Base-by-base conservation (phyloP, 2,888 invertebrate species). In the Tenthredo mesomela region DNA sequence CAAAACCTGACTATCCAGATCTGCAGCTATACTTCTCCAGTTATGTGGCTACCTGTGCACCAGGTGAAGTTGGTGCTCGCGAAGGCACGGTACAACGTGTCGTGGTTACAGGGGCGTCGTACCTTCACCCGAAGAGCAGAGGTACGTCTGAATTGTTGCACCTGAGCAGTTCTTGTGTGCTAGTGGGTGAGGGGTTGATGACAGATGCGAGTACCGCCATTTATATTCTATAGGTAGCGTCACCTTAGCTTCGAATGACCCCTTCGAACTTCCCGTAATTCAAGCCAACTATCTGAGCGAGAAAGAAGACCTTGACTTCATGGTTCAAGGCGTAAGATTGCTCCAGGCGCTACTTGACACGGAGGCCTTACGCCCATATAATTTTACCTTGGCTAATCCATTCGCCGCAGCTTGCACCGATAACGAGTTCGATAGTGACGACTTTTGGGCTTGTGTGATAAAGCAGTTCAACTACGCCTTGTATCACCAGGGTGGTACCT, bases 271-370 rank as follows among this genome's bases (percentile, higher is more conserved):
- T 58, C 97, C 97, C 0, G 87, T 95, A 12, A 96, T 98, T 93
- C 95, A 96, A 90, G 96, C 97, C 1, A 97, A 97, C 92, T 98
- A 98, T 93, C 94, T 97, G 88, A 93, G 94, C 0, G 95, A 96
- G 25, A 95, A 95, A 0, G 94, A 95, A 85, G 97, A 97, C 88
- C 90, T 95, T 1, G 93, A 95, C 12, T 95, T 95, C 0, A 87
- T 96, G 15, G 94, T 96, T 0, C 95, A 95, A n/a, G 96, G 95
- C 0, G 93, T 96, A 4, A 94, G 94, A 85, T 93, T 95, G 0
- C 94, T 95, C 7, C 94, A 95, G 84, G 93, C 92, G 47, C 92
- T 96, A 4, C 94, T 94, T 0, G 95, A 95, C 86, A 94, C 95
- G 18, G 94, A 94, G 21, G 94, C 94, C n/a, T 86, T 92, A 87